Conservation (phyloP, 2,797 vertebrate genomes). For the Propithecus deckenii region DNA sequence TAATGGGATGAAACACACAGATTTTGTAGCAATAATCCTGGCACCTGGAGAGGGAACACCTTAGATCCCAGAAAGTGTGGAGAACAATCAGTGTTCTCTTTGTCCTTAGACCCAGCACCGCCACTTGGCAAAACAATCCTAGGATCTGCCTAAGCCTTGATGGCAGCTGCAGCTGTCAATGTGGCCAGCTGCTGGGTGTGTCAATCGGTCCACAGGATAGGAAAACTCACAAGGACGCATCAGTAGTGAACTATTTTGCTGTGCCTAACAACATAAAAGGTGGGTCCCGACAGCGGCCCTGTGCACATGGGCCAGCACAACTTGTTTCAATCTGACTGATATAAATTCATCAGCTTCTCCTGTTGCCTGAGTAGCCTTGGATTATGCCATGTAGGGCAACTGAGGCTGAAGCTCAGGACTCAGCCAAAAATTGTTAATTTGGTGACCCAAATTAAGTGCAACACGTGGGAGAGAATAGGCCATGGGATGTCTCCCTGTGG, state of each 20-base stretch:
- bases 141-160: background rate
- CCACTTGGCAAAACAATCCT: background rate
- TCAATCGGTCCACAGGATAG: background rate
- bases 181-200: background rate
- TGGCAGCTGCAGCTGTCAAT: background rate
- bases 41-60: background rate
- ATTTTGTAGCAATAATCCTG: background rate
- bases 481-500: background rate
- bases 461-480: background rate
- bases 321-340: background rate
- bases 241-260: background rate
- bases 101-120: background rate
- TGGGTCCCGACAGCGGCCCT: background rate
- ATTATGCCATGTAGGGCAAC: background rate
- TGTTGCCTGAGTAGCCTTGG: background rate
- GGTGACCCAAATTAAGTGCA: background rate
- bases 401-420: background rate
- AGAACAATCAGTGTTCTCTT: background rate
- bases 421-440: background rate
- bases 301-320: background rate
- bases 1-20: background rate
- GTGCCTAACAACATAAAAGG: background rate
- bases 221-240: background rate
- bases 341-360: background rate
- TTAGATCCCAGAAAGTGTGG: background rate